Evolutionary conservation across 1,140 invertebrate genomes (phyloP).

Genomic region (Drosophila insularis): DNA sequence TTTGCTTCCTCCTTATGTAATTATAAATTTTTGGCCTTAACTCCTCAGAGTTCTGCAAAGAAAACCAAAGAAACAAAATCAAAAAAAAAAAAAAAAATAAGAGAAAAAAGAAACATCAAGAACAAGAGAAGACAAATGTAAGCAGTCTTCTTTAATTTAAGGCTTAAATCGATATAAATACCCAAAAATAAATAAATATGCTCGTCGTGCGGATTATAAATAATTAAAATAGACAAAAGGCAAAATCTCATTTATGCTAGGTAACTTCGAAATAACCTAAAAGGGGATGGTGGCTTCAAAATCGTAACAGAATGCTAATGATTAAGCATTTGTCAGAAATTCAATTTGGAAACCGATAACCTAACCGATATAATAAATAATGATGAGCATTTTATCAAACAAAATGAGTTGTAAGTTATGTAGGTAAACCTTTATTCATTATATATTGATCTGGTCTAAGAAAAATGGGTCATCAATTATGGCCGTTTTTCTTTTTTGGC

Average conservation of each 20-base stretch:
- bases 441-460: too few species aligned
- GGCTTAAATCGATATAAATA: conserved; percentile 24
- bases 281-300: too few species aligned
- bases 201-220: conserved; percentile 2
- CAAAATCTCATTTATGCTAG: neutral
- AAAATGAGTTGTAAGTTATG: too few species aligned
- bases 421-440: too few species aligned
- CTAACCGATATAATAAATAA: too few species aligned
- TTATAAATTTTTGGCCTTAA: conserved; percentile 51
- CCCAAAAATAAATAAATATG: conserved; percentile 8
- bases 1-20: conserved; percentile 53
- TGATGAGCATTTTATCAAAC: too few species aligned
- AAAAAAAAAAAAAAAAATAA: conserved; percentile 6
- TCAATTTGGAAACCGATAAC: too few species aligned
- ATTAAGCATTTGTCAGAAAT: too few species aligned
- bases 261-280: neutral
- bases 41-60: conserved; percentile 52
- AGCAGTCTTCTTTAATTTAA: conserved; percentile 41
- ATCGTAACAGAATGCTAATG: too few species aligned
- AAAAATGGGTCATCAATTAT: too few species aligned
- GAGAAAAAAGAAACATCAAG: conserved; percentile 38
- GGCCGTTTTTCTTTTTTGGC: too few species aligned
- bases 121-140: conserved; percentile 6
- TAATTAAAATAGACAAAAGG: conserved; percentile 5
- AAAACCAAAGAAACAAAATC: conserved; percentile 23